Evolutionary conservation across 53 echinoderm and acorn worm species (phyloP).

Genomic region (Antedon mediterranea): DNA sequence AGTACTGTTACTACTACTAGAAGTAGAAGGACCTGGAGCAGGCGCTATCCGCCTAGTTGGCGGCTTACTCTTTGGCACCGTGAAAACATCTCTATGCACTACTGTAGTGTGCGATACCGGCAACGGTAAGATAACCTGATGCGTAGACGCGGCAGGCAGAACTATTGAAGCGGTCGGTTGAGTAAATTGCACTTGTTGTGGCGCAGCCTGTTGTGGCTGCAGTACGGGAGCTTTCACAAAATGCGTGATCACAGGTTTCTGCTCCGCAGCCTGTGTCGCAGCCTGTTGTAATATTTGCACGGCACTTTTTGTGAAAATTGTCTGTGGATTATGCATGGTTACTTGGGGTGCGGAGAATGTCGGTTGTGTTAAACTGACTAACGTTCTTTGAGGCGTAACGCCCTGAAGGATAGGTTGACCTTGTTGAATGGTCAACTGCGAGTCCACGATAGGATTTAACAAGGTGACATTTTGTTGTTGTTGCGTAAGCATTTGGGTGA

Average conservation of each 20-base stretch:
- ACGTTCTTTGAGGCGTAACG: not conserved
- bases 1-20: slow-evolving; percentile 22
- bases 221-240: slow-evolving; percentile 27
- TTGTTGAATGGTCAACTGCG: not conserved
- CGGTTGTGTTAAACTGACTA: not conserved
- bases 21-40: slow-evolving; percentile 18
- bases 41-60: slow-evolving; percentile 36
- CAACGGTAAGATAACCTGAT: not conserved
- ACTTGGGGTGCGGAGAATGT: not conserved
- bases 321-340: not conserved
- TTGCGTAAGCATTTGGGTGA: not conserved
- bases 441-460: not conserved
- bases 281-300: slow-evolving; percentile 68
- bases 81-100: not conserved
- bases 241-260: slow-evolving; percentile 39
- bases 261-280: slow-evolving; percentile 32
- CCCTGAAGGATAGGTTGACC: not conserved
- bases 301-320: slow-evolving; percentile 6
- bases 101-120: not conserved
- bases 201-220: slow-evolving; percentile 30
- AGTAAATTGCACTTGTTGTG: slow-evolving; percentile 21
- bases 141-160: not conserved
- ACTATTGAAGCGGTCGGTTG: not conserved
- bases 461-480: not conserved
- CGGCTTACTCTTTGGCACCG: not conserved